Conservation (phyloP, 2,888 invertebrate genomes). For the Chrysomela aeneicollis region DNA sequence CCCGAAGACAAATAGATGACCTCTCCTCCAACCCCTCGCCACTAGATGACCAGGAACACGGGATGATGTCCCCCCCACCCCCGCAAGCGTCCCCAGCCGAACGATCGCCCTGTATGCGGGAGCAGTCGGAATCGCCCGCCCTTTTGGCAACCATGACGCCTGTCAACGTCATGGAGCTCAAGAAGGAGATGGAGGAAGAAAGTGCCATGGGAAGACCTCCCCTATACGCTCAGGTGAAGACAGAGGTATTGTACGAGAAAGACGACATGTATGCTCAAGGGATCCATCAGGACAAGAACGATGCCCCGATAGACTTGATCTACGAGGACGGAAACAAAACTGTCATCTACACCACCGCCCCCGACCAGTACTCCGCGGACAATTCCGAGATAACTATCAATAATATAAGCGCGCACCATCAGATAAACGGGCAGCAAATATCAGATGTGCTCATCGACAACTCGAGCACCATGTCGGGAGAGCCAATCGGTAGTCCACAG, state of each 20-base stretch:
- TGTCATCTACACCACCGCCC: slow-evolving; percentile 81
- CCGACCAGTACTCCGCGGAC: slow-evolving; percentile 78
- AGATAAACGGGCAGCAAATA: slow-evolving; percentile 59
- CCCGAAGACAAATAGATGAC: slow-evolving; percentile 58
- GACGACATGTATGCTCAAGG: slow-evolving; percentile 62
- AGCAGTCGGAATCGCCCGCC: slow-evolving; percentile 73
- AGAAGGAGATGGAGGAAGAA: slow-evolving; percentile 72
- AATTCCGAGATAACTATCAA: slow-evolving; percentile 60
- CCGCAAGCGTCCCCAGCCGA: slow-evolving; percentile 64
- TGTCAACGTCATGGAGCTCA: slow-evolving; percentile 80
- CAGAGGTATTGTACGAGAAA: slow-evolving; percentile 63
- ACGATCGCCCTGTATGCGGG: slow-evolving; percentile 56
- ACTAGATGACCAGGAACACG: slow-evolving; percentile 49
- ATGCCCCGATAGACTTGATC: slow-evolving; percentile 81
- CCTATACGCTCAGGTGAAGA: slow-evolving; percentile 66
- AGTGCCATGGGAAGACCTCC: slow-evolving; percentile 69
- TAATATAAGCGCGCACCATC: slow-evolving; percentile 61
- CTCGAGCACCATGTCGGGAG: slow-evolving; percentile 63
- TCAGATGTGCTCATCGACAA: slow-evolving; percentile 66
- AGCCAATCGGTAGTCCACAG: slow-evolving; percentile 60
- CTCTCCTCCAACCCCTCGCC: slow-evolving; percentile 54
- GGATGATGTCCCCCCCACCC: slow-evolving; percentile 63
- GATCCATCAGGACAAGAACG: slow-evolving; percentile 69
- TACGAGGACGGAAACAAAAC: slow-evolving; percentile 87
- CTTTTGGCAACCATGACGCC: slow-evolving; percentile 89